Evolutionary conservation across 1,140 invertebrate species (phyloP).

Genomic region (Triops longicaudatus): DNA sequence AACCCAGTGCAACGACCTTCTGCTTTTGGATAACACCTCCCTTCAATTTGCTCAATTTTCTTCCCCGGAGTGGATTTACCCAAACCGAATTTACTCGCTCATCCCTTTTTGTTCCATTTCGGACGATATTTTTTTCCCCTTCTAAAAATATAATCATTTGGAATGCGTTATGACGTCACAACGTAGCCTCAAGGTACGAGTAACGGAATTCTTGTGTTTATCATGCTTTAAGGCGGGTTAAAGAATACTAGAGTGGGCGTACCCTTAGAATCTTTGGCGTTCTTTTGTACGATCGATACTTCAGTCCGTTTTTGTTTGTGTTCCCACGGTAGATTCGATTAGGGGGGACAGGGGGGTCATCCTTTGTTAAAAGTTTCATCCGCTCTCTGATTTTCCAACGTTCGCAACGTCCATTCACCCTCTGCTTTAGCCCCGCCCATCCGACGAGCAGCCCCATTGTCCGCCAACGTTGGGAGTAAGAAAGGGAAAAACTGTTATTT

Average conservation of each 20-base stretch:
- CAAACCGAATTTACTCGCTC: not conserved
- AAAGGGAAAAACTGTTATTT: not conserved
- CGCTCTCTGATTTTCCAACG: not conserved
- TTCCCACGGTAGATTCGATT: not conserved
- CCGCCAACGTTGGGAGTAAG: not conserved
- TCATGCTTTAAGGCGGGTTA: not conserved
- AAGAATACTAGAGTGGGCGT: too few species aligned
- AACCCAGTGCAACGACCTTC: not conserved
- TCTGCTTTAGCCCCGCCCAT: not conserved
- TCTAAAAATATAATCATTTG: too few species aligned
- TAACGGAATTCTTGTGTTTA: not conserved
- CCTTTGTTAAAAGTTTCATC: not conserved
- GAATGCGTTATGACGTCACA: not conserved
- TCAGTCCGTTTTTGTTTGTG: not conserved
- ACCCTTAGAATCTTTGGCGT: too few species aligned
- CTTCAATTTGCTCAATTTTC: slow-evolving; percentile 2
- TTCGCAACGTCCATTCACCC: not conserved
- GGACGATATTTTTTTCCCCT: too few species aligned
- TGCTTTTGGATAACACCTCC: too few species aligned
- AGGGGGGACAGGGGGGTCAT: not conserved
- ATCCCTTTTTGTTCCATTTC: not conserved
- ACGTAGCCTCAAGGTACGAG: not conserved
- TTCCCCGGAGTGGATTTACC: not conserved
- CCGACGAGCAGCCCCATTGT: not conserved
- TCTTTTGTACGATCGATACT: not conserved